Percentiles rank a stretch among this genome's conserved stretches.
Conservation (phyloP, 2,113 vertebrate species). For the Aleadryas rufinucha region DNA sequence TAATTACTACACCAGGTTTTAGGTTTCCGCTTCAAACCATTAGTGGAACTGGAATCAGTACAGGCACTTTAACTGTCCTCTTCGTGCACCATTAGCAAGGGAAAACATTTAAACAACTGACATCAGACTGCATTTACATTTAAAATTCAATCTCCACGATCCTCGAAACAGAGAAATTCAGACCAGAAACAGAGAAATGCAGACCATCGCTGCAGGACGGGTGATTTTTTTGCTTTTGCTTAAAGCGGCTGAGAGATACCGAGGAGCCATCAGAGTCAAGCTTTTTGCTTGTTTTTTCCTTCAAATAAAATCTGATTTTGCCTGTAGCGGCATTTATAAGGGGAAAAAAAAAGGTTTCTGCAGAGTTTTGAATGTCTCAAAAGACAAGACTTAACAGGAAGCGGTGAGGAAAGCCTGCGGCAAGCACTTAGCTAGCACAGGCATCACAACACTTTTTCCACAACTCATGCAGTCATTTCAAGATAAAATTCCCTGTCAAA, state of each 20-base stretch:
- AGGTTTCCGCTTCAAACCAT: constrained; percentile 74
- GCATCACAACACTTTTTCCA: constrained; percentile 20
- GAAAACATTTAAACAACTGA: constrained; percentile 55
- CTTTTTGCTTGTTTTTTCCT: background rate
- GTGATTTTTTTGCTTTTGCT: background rate
- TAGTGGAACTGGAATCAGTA: constrained; percentile 72
- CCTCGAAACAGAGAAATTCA: background rate
- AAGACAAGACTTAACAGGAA: constrained; percentile 59
- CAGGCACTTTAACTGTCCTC: constrained; percentile 71
- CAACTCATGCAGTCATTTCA: background rate
- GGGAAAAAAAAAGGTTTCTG: background rate
- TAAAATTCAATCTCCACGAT: background rate
- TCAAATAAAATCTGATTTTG: background rate
- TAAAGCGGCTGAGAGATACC: background rate
- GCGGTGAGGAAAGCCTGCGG: constrained; percentile 2
- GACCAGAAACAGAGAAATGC: background rate
- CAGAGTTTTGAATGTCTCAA: background rate
- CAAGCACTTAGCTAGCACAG: background rate
- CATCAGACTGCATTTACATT: constrained; percentile 12
- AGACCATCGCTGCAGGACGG: background rate
- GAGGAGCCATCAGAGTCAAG: background rate
- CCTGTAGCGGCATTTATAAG: background rate
- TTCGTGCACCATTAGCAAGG: constrained; percentile 29
- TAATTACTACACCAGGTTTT: constrained; percentile 72
- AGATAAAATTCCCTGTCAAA: constrained; percentile 51